Percentiles rank a stretch among this genome's conserved stretches.
phyloP scores from a whole-genome alignment of 2,113 vertebrate species.

The Tauraco erythrolophus region DNA sequence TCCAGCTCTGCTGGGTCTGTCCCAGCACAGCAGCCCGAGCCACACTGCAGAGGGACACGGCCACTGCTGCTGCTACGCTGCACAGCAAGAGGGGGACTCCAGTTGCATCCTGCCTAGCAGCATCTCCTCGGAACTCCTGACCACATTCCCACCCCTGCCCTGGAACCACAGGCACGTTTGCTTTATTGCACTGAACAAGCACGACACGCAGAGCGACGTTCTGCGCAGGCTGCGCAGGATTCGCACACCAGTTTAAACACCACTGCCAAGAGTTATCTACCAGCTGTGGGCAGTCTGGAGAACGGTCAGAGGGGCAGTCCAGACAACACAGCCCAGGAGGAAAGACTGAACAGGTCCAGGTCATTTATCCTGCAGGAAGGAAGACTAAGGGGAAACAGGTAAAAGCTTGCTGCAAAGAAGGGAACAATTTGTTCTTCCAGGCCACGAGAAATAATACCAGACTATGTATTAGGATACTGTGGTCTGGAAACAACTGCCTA shows the following conservation, averaged over 20 bases:
- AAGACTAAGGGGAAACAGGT: not conserved
- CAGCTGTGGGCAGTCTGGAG: not conserved
- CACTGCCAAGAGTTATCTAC: not conserved
- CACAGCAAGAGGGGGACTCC: not conserved
- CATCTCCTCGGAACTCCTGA: not conserved
- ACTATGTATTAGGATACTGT: fast-evolving
- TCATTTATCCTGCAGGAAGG: not conserved
- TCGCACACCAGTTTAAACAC: not conserved
- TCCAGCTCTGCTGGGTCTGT: not conserved
- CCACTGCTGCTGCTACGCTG: not conserved
- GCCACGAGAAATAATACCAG: not conserved
- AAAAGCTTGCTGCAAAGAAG: not conserved
- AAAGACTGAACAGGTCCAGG: not conserved
- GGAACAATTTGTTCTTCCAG: not conserved
- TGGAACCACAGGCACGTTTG: no score
- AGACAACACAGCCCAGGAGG: not conserved
- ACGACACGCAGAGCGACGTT: not conserved
- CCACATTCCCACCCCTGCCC: not conserved
- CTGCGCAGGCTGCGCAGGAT: fast-evolving
- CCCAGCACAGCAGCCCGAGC: not conserved
- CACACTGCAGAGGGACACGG: not conserved
- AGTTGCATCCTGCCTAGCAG: not conserved
- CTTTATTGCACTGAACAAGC: not conserved
- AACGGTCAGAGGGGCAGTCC: not conserved
- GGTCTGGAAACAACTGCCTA: not conserved